These are phyloP conservation scores for Acanthis flammea DNA, from an alignment of 2,797 vertebrate genomes.

Conservation along the genomic window DNA sequence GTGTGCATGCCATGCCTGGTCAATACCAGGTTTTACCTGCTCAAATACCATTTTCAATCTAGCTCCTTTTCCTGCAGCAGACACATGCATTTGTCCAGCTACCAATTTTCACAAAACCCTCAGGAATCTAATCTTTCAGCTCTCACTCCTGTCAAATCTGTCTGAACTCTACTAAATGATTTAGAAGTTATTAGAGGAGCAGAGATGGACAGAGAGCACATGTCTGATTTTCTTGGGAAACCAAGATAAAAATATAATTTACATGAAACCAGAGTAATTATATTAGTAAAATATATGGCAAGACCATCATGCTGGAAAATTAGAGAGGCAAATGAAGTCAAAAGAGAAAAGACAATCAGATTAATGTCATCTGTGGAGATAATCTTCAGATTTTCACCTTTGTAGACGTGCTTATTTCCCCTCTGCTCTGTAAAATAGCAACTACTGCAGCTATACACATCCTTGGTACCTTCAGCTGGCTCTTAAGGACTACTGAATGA, in stretches of 20 bases:
- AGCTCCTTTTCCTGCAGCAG: background rate
- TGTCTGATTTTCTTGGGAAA: conserved; percentile 8
- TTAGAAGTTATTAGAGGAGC: background rate
- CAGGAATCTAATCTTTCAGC: conserved; percentile 6
- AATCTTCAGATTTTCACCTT: background rate
- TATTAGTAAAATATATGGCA: background rate
- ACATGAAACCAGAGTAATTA: conserved; percentile 23
- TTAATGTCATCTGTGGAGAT: background rate
- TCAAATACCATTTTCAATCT: background rate
- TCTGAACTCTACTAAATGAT: background rate
- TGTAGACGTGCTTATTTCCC: background rate
- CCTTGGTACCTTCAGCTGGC: background rate
- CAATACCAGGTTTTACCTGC: background rate
- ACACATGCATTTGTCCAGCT: background rate
- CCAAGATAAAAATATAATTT: background rate
- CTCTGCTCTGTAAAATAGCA: background rate
- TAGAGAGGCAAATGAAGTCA: background rate
- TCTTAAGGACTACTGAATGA: background rate
- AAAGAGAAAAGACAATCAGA: background rate
- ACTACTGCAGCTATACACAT: background rate
- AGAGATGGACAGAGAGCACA: background rate
- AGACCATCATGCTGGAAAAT: background rate
- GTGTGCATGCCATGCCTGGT: background rate
- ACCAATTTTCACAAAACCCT: conserved; percentile 7
- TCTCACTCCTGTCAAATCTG: background rate